Base-by-base conservation (phyloP, 2,113 vertebrate species). In the Epinephelus lanceolatus region DNA sequence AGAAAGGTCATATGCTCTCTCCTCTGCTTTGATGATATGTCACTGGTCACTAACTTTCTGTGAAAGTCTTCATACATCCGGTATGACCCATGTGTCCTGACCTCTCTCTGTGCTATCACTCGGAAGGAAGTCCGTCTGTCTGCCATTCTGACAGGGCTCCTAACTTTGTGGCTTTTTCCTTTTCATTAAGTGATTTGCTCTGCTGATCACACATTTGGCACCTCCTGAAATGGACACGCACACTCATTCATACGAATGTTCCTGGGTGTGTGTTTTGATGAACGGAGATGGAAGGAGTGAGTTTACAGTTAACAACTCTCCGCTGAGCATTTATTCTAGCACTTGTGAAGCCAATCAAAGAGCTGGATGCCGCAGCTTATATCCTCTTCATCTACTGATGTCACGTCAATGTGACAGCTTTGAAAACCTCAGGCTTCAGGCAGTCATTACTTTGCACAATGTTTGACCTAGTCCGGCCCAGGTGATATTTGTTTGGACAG, bases 141-240 rank as follows among this genome's bases (percentile, higher is more conserved):
- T 81, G 80, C 71, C 79, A 15, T 87, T 86, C 78, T 85, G 78
- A 81, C 82, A 78, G 77, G 81, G 63, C 19, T 61, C 85, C 80
- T 71, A 71, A 74, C 84, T 89, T 88, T 25, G 37, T 55, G 69
- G 73, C 81, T 81, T 85, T 89, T 88, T 93, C 42, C 85, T 91
- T 92, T 91, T 85, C 61, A 80, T 92, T 81, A 80, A 93, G 91
- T 89, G 93, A 93, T 92, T 92, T 95, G 25, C 71, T 78, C n/a
- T 91, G 87, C 53, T 95, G 95, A 95, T 95, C 96, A 96, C 92
- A 95, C 86, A 79, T 76, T 91, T 87, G 51, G 88, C 89, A 90
- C 70, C 85, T 78, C 76, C 0, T 47, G 62, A 78, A 62, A 70
- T 14, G 5, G 4, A 74, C 40, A 68, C 76, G 51, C 56, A 51